Conservation (phyloP, 2,797 vertebrate genomes). For the Peromyscus attwateri region DNA sequence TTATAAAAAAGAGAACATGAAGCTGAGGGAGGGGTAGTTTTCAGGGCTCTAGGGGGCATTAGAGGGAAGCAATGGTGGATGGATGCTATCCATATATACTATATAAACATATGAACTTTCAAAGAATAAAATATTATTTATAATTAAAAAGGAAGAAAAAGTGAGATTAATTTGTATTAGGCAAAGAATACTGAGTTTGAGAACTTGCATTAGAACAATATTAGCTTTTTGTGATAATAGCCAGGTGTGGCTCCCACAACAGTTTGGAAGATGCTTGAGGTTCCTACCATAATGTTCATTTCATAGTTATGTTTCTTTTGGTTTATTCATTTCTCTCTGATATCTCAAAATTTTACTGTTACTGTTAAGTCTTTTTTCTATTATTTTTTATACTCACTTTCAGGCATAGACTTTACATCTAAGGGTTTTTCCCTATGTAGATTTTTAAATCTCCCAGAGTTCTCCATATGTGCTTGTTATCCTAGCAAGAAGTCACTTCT, state of each 20-base stretch:
- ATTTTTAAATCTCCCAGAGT: neutral
- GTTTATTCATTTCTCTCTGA: neutral
- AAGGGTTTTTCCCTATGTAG: neutral
- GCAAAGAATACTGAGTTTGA: neutral
- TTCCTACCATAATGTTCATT: neutral
- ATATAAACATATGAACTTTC: neutral
- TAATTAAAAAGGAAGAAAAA: neutral
- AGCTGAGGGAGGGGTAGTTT: neutral
- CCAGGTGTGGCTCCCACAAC: neutral
- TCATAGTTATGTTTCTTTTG: neutral
- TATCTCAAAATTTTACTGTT: neutral
- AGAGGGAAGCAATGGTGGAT: too few species aligned
- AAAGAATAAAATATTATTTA: neutral
- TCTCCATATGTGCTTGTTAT: neutral
- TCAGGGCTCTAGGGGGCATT: rapidly evolving
- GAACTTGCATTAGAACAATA: slow-evolving; percentile 22
- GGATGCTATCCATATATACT: neutral
- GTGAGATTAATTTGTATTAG: neutral
- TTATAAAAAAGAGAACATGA: neutral
- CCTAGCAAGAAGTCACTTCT: neutral
- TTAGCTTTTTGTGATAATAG: neutral
- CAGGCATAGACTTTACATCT: neutral
- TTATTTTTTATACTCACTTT: neutral
- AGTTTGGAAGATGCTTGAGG: neutral
- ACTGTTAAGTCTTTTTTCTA: neutral